Percentiles rank a stretch among this genome's conserved stretches.
phyloP scores from a whole-genome alignment of 2,113 vertebrate species.

The Zingel zingel region DNA sequence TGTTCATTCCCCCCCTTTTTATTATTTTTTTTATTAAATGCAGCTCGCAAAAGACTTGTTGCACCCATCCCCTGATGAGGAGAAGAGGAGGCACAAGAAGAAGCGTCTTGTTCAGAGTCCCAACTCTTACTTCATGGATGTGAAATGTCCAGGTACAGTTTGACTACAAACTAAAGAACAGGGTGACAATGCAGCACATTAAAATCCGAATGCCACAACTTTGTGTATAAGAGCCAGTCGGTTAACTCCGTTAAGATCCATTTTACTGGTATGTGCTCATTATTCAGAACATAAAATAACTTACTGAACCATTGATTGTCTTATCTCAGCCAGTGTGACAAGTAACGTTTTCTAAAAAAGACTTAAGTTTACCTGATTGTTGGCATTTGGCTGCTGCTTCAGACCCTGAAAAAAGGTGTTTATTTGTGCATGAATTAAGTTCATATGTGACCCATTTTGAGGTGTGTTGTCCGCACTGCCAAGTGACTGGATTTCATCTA shows the following conservation, averaged over 20 bases:
- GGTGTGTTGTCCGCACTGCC: constrained; percentile 64
- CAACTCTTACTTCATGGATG: constrained; percentile 95
- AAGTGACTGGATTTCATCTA: constrained; percentile 76
- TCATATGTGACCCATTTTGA: background rate
- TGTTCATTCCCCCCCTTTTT: background rate
- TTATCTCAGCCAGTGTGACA: background rate
- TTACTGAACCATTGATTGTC: background rate
- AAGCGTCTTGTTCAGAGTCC: constrained; percentile 94
- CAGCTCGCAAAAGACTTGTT: constrained; percentile 93
- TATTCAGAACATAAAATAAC: too few species aligned
- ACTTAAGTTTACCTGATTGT: background rate
- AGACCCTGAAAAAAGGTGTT: background rate
- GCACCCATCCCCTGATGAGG: constrained; percentile 93
- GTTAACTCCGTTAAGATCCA: background rate
- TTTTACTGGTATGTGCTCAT: background rate
- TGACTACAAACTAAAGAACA: background rate
- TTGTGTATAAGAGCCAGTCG: background rate
- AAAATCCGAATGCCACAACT: too few species aligned
- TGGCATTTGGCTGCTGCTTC: background rate
- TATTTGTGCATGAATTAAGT: background rate
- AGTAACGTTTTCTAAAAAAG: background rate
- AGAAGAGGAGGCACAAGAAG: constrained; percentile 95
- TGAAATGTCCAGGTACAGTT: constrained; percentile 89
- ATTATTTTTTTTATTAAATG: background rate
- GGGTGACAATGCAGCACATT: too few species aligned